Evolutionary conservation across 2,888 invertebrate species (phyloP).

Genomic region (Unio delphinus): DNA sequence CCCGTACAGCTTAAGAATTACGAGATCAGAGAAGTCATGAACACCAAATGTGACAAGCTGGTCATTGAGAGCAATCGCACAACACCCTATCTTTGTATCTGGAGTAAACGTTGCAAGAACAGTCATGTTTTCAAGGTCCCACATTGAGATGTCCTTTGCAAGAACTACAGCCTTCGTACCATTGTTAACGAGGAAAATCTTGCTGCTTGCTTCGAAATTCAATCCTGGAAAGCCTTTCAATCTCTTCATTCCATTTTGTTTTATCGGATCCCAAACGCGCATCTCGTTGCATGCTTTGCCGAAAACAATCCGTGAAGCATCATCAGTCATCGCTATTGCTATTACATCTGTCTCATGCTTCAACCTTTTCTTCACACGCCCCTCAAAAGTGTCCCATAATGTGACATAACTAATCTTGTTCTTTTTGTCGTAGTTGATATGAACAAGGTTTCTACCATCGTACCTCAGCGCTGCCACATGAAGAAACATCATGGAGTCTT

Average conservation of each 20-base stretch:
- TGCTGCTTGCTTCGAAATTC: conserved; percentile 53
- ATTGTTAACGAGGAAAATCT: conserved; percentile 59
- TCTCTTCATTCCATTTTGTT: conserved; percentile 39
- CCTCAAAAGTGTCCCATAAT: conserved; percentile 65
- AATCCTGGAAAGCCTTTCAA: conserved; percentile 58
- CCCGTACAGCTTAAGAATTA: conserved; percentile 50
- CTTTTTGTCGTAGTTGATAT: conserved; percentile 67
- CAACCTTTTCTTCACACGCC: conserved; percentile 57
- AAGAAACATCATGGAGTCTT: conserved; percentile 64
- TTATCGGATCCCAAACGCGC: conserved; percentile 65
- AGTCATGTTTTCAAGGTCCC: conserved; percentile 61
- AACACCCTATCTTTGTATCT: conserved; percentile 62
- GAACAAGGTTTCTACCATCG: conserved; percentile 63
- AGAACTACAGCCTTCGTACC: conserved; percentile 60
- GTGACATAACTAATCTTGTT: conserved; percentile 67
- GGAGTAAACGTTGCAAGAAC: conserved; percentile 66
- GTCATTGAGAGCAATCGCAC: conserved; percentile 57
- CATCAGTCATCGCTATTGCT: conserved; percentile 62
- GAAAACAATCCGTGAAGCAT: conserved; percentile 62
- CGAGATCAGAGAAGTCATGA: conserved; percentile 59
- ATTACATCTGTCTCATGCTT: conserved; percentile 66
- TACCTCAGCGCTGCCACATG: conserved; percentile 62
- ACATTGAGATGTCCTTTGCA: conserved; percentile 66
- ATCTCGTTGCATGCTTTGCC: conserved; percentile 63
- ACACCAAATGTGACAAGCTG: conserved; percentile 62